Conservation (phyloP, 2,888 invertebrate species). For the Drosophila paramelanica region DNA sequence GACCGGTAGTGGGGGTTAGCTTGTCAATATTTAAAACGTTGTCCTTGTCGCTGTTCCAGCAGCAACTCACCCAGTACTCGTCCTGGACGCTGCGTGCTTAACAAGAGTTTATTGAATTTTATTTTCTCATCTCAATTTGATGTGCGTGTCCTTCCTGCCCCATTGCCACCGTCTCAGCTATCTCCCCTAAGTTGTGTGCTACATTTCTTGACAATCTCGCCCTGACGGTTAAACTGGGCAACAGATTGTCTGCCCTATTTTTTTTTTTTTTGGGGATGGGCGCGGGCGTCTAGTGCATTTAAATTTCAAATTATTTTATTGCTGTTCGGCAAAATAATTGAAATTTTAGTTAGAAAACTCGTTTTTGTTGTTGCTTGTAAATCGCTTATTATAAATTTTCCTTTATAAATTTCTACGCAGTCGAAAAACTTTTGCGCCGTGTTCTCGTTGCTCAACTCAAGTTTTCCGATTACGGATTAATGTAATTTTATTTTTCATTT, state of each 20-base stretch:
- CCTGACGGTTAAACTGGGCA: slow-evolving; percentile 48
- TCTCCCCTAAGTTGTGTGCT: background rate
- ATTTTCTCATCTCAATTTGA: slow-evolving; percentile 80
- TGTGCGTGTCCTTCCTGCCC: slow-evolving; percentile 43
- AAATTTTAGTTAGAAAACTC: slow-evolving; percentile 77
- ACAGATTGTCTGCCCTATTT: slow-evolving; percentile 67
- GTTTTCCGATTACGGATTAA: slow-evolving; percentile 83
- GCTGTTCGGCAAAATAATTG: slow-evolving; percentile 68
- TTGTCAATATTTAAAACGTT: slow-evolving; percentile 80
- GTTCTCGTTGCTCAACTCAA: slow-evolving; percentile 67
- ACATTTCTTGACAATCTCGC: slow-evolving; percentile 42
- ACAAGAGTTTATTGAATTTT: slow-evolving; percentile 81
- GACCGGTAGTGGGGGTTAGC: slow-evolving; percentile 8
- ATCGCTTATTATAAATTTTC: slow-evolving; percentile 73
- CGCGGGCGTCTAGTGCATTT: slow-evolving; percentile 60
- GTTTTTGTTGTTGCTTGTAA: slow-evolving; percentile 65
- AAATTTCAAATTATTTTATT: slow-evolving; percentile 79
- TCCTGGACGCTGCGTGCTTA: slow-evolving; percentile 68
- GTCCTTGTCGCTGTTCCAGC: slow-evolving; percentile 67
- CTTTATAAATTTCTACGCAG: slow-evolving; percentile 62
- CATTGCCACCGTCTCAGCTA: background rate
- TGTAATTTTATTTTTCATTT: slow-evolving; percentile 70
- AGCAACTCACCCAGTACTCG: slow-evolving; percentile 32
- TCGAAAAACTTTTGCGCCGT: slow-evolving; percentile 60
- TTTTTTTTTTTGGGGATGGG: slow-evolving; percentile 1